Conservation (phyloP, 2,797 vertebrate species). For the Lepus townsendii region DNA sequence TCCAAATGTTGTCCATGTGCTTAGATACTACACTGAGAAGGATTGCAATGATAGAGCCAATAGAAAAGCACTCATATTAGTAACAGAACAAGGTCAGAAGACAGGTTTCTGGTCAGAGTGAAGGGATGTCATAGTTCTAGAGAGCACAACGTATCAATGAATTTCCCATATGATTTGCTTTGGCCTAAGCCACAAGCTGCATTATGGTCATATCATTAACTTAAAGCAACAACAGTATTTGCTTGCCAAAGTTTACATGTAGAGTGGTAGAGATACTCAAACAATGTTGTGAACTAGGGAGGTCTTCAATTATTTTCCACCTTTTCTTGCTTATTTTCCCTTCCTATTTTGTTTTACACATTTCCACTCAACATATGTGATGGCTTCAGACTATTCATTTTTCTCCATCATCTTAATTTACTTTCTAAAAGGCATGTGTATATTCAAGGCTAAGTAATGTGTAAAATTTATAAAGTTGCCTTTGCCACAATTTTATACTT, state of each 20-base stretch:
- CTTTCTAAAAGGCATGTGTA: background rate
- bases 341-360: background rate
- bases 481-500: background rate
- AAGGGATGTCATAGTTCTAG: background rate
- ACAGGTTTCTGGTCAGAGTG: background rate
- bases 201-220: background rate
- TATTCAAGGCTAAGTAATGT: slow-evolving; percentile 16
- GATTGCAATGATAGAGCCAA: background rate
- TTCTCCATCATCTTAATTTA: background rate
- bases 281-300: background rate
- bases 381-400: background rate
- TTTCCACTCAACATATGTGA: background rate
- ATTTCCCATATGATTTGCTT: background rate
- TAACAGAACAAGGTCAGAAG: background rate
- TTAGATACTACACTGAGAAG: background rate
- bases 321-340: background rate
- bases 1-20: background rate
- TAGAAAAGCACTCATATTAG: background rate
- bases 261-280: background rate
- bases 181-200: background rate
- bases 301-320: background rate
- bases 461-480: background rate
- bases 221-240: background rate
- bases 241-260: background rate
- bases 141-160: background rate